These are phyloP conservation scores for Eptesicus fuscus DNA, from an alignment of 2,113 vertebrate genomes.

Conservation along the genomic window DNA sequence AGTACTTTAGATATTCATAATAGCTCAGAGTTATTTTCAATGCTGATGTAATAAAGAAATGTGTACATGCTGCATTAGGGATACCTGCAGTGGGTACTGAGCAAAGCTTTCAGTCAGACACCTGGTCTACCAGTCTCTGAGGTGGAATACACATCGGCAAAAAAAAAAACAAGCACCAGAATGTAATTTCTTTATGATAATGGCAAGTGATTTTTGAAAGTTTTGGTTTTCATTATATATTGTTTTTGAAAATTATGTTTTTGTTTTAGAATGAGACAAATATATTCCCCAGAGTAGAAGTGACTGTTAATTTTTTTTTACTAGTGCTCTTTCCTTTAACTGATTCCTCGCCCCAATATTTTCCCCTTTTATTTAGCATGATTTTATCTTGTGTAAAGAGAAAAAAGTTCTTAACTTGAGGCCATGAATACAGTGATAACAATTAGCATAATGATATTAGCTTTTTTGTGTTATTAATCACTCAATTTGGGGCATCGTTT, in stretches of 20 bases:
- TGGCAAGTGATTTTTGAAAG: neutral
- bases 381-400: neutral
- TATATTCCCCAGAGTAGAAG: neutral
- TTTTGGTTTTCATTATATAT: neutral
- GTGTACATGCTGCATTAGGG: neutral
- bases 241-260: neutral
- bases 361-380: neutral
- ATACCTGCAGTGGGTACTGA: neutral
- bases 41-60: neutral
- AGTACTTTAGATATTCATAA: neutral
- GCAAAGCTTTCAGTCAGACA: neutral
- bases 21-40: neutral
- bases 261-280: neutral
- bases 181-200: neutral
- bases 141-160: neutral
- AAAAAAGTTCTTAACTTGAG: constrained; percentile 4
- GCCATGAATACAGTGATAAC: neutral
- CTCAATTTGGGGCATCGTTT: neutral
- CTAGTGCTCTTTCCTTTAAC: neutral
- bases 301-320: neutral
- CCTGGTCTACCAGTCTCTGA: neutral
- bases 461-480: neutral
- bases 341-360: neutral
- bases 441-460: neutral
- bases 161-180: neutral